Evolutionary conservation across 2,113 vertebrate species (phyloP).

Genomic region (Psettodes erumei): DNA sequence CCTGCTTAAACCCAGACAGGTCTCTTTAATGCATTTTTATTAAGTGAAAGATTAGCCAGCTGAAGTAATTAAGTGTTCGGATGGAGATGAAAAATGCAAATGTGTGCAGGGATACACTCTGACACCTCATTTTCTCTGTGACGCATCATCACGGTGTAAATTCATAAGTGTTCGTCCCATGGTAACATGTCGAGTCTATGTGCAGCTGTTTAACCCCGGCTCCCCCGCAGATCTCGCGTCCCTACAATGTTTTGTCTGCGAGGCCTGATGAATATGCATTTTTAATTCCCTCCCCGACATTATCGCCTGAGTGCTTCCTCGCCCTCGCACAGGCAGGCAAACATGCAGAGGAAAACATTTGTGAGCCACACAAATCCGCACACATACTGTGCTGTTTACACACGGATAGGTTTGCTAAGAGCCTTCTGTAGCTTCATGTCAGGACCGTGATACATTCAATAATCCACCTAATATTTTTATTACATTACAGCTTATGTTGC

Average conservation of each 20-base stretch:
- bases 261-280: slow-evolving; percentile 69
- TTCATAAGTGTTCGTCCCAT: slow-evolving; percentile 33
- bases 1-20: slow-evolving; percentile 38
- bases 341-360: background rate
- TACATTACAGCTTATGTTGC: background rate
- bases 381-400: background rate
- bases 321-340: background rate
- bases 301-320: slow-evolving; percentile 38
- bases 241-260: slow-evolving; percentile 56
- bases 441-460: background rate
- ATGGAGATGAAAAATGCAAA: slow-evolving; percentile 53
- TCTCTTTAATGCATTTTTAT: slow-evolving; percentile 60
- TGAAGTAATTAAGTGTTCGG: slow-evolving; percentile 51
- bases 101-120: slow-evolving; percentile 16
- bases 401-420: slow-evolving; percentile 13
- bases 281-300: background rate
- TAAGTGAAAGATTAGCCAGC: slow-evolving; percentile 59
- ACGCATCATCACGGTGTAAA: slow-evolving; percentile 4
- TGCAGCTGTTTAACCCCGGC: slow-evolving; percentile 30
- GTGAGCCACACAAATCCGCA: slow-evolving; percentile 4
- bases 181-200: slow-evolving; percentile 28
- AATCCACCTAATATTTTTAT: background rate
- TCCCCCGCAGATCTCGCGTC: slow-evolving; percentile 33
- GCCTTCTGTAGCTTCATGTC: background rate
- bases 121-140: slow-evolving; percentile 1